These are phyloP conservation scores for Drosophila tanythrix DNA, from an alignment of 2,888 invertebrate species.

Conservation along the genomic window DNA sequence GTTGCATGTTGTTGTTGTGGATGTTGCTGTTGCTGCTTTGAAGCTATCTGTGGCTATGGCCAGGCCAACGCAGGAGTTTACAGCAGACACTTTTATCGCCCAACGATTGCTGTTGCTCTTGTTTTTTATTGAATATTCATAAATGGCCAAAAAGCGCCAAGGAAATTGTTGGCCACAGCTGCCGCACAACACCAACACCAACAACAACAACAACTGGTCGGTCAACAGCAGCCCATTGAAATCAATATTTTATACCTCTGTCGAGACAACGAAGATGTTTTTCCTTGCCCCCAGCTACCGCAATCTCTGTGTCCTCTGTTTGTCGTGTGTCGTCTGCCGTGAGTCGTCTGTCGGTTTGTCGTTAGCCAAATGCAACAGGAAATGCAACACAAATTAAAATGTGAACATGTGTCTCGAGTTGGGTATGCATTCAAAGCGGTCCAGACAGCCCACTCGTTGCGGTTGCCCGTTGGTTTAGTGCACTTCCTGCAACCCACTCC, in stretches of 20 bases:
- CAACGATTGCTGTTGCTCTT: constrained; percentile 39
- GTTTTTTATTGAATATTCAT: constrained; percentile 83
- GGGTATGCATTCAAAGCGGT: constrained; percentile 41
- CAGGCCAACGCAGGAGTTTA: constrained; percentile 33
- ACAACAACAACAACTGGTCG: constrained; percentile 15
- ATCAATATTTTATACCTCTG: constrained; percentile 78
- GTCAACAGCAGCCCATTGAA: constrained; percentile 52
- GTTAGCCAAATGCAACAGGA: constrained; percentile 72
- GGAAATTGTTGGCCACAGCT: constrained; percentile 48
- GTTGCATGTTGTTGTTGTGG: constrained; percentile 36
- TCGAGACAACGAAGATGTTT: constrained; percentile 58
- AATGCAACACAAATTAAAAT: constrained; percentile 78
- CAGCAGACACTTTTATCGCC: constrained; percentile 82
- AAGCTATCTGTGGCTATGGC: constrained; percentile 65
- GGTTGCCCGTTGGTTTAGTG: constrained; percentile 42
- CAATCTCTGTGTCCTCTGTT: background rate
- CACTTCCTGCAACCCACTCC: constrained; percentile 26
- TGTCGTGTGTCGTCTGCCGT: background rate
- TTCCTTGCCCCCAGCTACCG: constrained; percentile 3
- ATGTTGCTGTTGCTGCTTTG: constrained; percentile 8
- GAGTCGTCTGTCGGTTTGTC: background rate
- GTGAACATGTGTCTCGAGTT: constrained; percentile 64
- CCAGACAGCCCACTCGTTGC: constrained; percentile 62
- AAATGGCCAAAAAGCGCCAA: constrained; percentile 68
- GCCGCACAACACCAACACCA: constrained; percentile 14